phyloP scores from a whole-genome alignment of 2,113 vertebrate genomes.

The Serinus canaria region DNA sequence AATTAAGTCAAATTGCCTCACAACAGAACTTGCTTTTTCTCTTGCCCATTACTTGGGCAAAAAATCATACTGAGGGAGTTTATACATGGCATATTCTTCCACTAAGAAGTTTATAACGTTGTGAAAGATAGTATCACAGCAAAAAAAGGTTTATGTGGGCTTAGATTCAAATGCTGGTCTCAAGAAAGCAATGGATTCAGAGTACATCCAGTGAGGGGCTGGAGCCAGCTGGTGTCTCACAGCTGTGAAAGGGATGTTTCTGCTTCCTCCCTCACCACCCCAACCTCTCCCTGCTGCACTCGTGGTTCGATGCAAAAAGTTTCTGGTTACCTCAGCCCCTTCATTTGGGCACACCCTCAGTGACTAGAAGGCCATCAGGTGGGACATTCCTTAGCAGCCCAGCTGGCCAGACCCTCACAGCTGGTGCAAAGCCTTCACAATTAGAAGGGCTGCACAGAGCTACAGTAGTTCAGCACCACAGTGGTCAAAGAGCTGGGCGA shows the following conservation, averaged over 20 bases:
- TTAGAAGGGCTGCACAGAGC: not conserved
- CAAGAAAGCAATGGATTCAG: fast-evolving
- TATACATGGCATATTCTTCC: not conserved
- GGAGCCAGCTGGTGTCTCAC: not conserved
- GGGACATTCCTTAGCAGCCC: not conserved
- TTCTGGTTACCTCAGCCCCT: not conserved
- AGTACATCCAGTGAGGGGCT: not conserved
- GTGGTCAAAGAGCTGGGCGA: not conserved
- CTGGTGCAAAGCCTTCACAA: not conserved
- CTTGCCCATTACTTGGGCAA: not conserved
- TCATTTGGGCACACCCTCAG: fast-evolving
- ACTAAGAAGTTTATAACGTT: not conserved
- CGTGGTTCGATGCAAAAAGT: fast-evolving
- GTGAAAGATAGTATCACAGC: not conserved
- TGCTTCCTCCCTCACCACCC: not conserved
- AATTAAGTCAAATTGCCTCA: not conserved
- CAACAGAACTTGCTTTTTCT: not conserved
- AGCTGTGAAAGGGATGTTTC: not conserved
- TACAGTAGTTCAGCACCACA: not conserved
- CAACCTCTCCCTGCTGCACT: not conserved
- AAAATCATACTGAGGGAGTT: not conserved
- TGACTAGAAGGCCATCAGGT: not conserved
- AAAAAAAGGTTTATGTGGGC: not conserved
- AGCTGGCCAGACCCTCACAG: not conserved
- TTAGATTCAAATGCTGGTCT: not conserved